These are phyloP conservation scores for Pseudonaja textilis DNA, from an alignment of 2,113 vertebrate genomes.

Conservation along the genomic window DNA sequence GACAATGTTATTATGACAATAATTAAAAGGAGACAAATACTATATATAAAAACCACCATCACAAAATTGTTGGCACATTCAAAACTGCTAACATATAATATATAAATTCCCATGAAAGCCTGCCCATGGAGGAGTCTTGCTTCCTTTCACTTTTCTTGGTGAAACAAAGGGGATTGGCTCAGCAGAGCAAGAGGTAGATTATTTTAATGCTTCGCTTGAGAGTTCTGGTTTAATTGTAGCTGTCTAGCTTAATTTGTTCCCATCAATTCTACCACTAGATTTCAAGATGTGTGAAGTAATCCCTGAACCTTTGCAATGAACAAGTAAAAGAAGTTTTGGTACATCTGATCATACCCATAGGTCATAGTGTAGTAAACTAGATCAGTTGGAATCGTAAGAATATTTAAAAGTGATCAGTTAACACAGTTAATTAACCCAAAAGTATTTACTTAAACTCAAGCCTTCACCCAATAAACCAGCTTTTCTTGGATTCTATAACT, in stretches of 20 bases:
- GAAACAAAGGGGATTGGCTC: neutral
- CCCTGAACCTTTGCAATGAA: neutral
- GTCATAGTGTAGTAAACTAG: neutral
- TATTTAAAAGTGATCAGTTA: neutral
- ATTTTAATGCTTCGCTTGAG: neutral
- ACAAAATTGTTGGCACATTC: neutral
- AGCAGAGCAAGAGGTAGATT: neutral
- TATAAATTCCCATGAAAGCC: neutral
- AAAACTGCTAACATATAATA: neutral
- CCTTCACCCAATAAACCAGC: neutral
- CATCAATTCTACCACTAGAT: neutral
- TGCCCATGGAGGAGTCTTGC: neutral
- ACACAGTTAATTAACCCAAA: neutral
- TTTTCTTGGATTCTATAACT: neutral
- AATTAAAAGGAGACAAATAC: neutral
- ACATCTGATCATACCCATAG: neutral
- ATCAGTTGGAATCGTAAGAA: neutral
- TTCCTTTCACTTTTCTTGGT: neutral
- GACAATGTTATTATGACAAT: neutral
- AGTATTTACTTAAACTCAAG: neutral
- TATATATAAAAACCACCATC: neutral
- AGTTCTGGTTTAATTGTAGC: neutral
- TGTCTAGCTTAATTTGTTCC: neutral
- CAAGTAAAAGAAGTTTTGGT: neutral
- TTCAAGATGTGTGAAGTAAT: neutral